phyloP scores from a whole-genome alignment of 1,140 invertebrate genomes.

The Apocrypta bakeri region DNA sequence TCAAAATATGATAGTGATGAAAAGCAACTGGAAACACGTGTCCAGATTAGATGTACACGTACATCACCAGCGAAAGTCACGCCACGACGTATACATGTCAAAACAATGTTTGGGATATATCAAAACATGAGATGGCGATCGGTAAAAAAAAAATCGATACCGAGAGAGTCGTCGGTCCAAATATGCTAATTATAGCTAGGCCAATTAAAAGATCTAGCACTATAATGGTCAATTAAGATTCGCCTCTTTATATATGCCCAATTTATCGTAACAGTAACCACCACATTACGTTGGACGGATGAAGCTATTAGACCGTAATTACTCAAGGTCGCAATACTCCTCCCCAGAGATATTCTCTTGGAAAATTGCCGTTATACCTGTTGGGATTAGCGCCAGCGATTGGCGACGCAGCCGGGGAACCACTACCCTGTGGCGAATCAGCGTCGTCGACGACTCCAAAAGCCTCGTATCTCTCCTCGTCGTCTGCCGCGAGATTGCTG shows the following conservation, averaged over 20 bases:
- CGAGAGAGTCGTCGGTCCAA: neutral
- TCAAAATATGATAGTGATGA: neutral
- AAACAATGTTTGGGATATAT: neutral
- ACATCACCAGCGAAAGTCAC: too few relatives aligned
- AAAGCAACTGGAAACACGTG: neutral
- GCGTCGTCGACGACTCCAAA: conserved; percentile 66
- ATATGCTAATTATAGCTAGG: too few relatives aligned
- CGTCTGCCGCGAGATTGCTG: conserved; percentile 56
- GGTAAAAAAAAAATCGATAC: neutral
- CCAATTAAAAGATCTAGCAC: too few relatives aligned
- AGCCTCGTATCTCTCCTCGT: conserved; percentile 70
- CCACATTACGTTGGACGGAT: too few relatives aligned
- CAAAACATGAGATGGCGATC: neutral
- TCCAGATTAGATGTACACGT: neutral
- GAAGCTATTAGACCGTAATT: too few relatives aligned
- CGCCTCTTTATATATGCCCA: too few relatives aligned
- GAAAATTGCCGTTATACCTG: too few relatives aligned
- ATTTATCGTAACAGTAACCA: too few relatives aligned
- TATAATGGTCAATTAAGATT: neutral
- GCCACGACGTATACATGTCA: neutral
- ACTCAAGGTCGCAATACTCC: too few relatives aligned
- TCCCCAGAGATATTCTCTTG: too few relatives aligned
- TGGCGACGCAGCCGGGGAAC: conserved; percentile 67
- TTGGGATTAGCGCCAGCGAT: conserved; percentile 61
- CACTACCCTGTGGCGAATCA: conserved; percentile 66